Percentiles rank a stretch among this genome's conserved stretches.
Conservation (phyloP, 2,888 invertebrate species). For the Zelleria hepariella region DNA sequence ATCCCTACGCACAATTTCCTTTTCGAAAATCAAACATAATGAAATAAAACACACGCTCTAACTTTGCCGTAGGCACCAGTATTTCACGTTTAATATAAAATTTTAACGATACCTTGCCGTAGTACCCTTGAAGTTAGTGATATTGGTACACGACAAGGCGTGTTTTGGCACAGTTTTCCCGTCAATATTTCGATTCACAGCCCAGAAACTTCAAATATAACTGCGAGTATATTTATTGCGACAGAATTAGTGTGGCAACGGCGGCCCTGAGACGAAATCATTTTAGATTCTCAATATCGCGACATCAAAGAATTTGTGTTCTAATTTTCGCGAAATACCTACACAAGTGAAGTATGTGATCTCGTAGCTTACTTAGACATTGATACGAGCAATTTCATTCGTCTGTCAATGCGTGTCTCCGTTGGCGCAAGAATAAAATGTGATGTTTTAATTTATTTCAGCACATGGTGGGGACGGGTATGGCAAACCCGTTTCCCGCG, state of each 20-base stretch:
- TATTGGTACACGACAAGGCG: conserved; percentile 21
- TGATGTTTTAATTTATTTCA: conserved; percentile 65
- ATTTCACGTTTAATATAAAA: not conserved
- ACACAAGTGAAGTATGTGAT: not conserved
- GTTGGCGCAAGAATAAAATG: not conserved
- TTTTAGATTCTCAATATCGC: conserved; percentile 20
- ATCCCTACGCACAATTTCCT: not conserved
- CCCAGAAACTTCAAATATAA: conserved; percentile 62
- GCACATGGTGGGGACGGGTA: conserved; percentile 96
- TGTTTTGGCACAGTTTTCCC: conserved; percentile 54
- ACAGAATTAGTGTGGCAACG: conserved; percentile 49
- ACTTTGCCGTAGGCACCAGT: not conserved
- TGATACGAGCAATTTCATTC: not conserved
- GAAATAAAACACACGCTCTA: not conserved
- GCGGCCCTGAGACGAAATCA: conserved; percentile 42
- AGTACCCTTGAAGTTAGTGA: not conserved
- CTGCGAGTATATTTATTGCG: conserved; percentile 51
- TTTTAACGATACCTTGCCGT: not conserved
- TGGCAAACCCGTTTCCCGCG: conserved; percentile 81
- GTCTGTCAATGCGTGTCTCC: not conserved
- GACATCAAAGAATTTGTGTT: conserved; percentile 9
- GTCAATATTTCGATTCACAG: conserved; percentile 64
- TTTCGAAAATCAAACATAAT: not conserved
- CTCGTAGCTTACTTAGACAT: not conserved
- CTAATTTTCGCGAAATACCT: not conserved